Evolutionary conservation across 2,888 invertebrate genomes (phyloP).

Genomic region (Trachelus troglodyta): DNA sequence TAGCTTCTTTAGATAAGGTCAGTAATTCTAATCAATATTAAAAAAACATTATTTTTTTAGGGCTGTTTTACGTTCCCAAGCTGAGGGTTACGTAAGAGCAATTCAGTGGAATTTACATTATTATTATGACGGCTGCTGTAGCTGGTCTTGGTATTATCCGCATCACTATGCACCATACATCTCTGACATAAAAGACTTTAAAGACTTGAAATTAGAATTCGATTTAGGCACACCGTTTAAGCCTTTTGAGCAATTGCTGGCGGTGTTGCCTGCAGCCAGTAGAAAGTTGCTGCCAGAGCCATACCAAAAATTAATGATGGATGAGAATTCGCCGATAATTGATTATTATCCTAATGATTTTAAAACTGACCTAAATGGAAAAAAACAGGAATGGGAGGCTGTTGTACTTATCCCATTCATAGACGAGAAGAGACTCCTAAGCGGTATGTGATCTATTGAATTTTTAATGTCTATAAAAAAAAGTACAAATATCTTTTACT

Average conservation of each 20-base stretch:
- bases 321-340: conserved; percentile 82
- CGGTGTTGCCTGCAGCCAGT: conserved; percentile 89
- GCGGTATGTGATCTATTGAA: conserved; percentile 36
- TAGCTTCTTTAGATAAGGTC: conserved; percentile 34
- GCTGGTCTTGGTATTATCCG: conserved; percentile 99
- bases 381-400: conserved; percentile 96
- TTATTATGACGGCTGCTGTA: conserved; percentile 95
- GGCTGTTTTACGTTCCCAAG: conserved; percentile 82
- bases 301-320: conserved; percentile 83
- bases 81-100: conserved; percentile 90
- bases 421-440: conserved; percentile 74
- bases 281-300: conserved; percentile 80
- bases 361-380: conserved; percentile 95
- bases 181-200: conserved; percentile 89
- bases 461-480: background rate
- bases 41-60: conserved; percentile 65
- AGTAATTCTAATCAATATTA: background rate
- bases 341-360: conserved; percentile 93
- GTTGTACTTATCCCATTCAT: conserved; percentile 94
- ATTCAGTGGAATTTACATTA: conserved; percentile 97
- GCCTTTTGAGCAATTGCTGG: conserved; percentile 92
- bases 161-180: conserved; percentile 98
- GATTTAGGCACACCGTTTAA: conserved; percentile 88
- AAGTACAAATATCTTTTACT: background rate
- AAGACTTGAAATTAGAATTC: conserved; percentile 81